Evolutionary conservation across 1,140 invertebrate genomes (phyloP).

Genomic region (Camponotus floridanus): DNA sequence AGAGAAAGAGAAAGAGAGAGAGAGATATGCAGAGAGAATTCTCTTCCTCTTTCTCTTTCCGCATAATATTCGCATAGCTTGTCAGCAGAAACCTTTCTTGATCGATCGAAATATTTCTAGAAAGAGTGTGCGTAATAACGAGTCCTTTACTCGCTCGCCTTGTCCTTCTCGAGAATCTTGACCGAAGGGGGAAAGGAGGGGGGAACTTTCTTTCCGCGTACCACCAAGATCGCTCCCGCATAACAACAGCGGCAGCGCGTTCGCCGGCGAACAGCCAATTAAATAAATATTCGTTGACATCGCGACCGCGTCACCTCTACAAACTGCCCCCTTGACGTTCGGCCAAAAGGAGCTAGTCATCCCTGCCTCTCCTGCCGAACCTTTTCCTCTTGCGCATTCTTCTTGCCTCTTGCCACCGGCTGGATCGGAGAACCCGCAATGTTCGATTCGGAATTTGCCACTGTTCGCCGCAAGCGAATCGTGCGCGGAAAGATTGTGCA

Average conservation of each 20-base stretch:
- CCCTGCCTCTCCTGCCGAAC: neutral
- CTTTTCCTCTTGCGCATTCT: constrained; percentile 11
- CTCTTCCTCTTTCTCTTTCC: neutral
- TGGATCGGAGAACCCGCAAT: constrained; percentile 1
- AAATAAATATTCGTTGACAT: constrained; percentile 86
- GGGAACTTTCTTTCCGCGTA: constrained; percentile 56
- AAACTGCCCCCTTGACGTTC: constrained; percentile 81
- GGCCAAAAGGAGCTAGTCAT: constrained; percentile 72
- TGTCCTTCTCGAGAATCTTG: constrained; percentile 39
- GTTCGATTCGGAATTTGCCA: constrained; percentile 42
- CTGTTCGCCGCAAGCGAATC: constrained; percentile 9
- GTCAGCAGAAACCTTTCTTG: neutral
- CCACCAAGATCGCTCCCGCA: constrained; percentile 80
- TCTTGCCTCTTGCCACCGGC: constrained; percentile 24
- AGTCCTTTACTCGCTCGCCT: constrained; percentile 35
- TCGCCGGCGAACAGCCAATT: constrained; percentile 82
- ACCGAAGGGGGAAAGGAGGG: neutral
- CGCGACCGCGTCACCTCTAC: constrained; percentile 83
- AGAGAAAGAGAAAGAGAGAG: too few species aligned
- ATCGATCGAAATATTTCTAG: neutral
- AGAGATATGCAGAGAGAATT: too few species aligned
- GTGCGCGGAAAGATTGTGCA: neutral
- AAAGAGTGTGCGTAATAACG: constrained; percentile 36
- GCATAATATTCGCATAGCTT: neutral
- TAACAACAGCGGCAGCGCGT: constrained; percentile 80